These are phyloP conservation scores for Pollenia amentaria DNA, from an alignment of 2,888 invertebrate genomes.

Conservation along the genomic window DNA sequence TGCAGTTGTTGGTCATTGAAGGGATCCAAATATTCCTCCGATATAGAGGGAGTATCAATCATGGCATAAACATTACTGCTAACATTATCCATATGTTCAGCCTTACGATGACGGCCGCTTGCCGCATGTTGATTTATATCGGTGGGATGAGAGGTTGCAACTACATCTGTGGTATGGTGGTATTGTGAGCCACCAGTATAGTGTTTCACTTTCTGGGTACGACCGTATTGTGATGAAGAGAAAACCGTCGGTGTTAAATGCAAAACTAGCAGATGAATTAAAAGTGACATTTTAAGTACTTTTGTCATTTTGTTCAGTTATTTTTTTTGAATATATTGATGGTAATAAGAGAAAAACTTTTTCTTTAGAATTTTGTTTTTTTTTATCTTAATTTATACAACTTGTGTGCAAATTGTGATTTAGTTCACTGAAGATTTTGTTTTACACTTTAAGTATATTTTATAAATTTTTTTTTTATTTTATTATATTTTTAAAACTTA, in stretches of 20 bases:
- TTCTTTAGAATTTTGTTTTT: constrained; percentile 18
- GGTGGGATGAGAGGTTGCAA: constrained; percentile 67
- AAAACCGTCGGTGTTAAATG: constrained; percentile 56
- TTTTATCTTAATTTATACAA: constrained; percentile 11
- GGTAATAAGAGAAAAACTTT: constrained; percentile 31
- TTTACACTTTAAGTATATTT: constrained; percentile 22
- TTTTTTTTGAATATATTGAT: constrained; percentile 40
- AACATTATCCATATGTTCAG: constrained; percentile 68
- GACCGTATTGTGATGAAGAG: constrained; percentile 59
- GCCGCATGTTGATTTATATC: constrained; percentile 39
- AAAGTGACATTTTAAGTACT: constrained; percentile 57
- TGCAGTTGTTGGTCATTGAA: constrained; percentile 68
- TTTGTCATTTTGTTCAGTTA: constrained; percentile 47
- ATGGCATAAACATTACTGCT: constrained; percentile 80
- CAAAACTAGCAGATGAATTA: constrained; percentile 66
- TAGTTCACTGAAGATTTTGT: constrained; percentile 20
- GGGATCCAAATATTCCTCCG: constrained; percentile 80
- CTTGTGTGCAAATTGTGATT: constrained; percentile 5
- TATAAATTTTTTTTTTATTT: neutral
- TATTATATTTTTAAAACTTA: neutral
- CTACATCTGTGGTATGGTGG: constrained; percentile 48
- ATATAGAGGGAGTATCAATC: constrained; percentile 81
- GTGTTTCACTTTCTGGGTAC: constrained; percentile 63
- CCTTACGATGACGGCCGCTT: constrained; percentile 55
- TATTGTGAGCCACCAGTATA: constrained; percentile 64